phyloP scores from a whole-genome alignment of 2,888 invertebrate genomes.

The Drosophila austrosaltans region DNA sequence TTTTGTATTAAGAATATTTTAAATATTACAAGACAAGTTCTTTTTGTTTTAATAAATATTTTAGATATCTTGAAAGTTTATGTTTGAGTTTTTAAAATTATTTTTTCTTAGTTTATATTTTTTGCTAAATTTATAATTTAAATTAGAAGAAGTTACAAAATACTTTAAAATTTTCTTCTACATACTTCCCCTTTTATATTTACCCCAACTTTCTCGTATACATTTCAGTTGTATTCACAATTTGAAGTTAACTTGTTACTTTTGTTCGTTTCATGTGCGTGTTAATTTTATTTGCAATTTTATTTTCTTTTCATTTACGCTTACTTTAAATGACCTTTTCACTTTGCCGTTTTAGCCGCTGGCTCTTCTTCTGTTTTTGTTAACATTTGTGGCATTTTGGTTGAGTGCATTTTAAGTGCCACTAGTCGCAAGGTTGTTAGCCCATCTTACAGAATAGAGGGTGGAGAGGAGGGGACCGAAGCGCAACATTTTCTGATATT shows the following conservation, averaged over 20 bases:
- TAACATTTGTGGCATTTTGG: slow-evolving; percentile 65
- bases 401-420: slow-evolving; percentile 67
- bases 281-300: slow-evolving; percentile 66
- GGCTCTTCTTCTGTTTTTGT: slow-evolving; percentile 23
- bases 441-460: background rate
- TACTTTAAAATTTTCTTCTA: no score
- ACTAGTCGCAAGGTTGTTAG: slow-evolving; percentile 51
- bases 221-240: background rate
- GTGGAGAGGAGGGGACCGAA: background rate
- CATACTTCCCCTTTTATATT: background rate
- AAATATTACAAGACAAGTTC: no score
- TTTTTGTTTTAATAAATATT: no score
- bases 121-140: no score
- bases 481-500: slow-evolving; percentile 45
- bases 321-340: slow-evolving; percentile 58
- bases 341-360: slow-evolving; percentile 39
- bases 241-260: background rate
- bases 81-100: no score
- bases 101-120: no score
- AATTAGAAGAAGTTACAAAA: no score
- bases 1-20: no score
- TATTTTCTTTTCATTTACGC: slow-evolving; percentile 53
- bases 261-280: slow-evolving; percentile 51
- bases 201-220: background rate
- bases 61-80: no score